Evolutionary conservation across 2,888 invertebrate genomes (phyloP).

Genomic region (Heteromurus nitidus): DNA sequence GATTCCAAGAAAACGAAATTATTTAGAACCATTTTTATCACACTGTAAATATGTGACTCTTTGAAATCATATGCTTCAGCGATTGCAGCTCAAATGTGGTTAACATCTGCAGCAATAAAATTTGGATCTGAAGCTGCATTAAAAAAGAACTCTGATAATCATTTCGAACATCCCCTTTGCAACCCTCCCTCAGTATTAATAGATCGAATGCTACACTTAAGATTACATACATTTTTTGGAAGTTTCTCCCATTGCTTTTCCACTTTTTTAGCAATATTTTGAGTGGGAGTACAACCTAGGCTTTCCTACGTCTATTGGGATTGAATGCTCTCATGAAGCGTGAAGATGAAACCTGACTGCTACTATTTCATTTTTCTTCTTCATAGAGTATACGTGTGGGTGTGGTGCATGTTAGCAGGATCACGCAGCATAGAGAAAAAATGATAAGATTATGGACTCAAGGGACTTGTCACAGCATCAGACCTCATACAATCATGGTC

Average conservation of each 20-base stretch:
- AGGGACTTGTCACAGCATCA: constrained; percentile 49
- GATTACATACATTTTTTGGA: neutral
- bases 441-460: constrained; percentile 16
- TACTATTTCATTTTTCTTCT: no score
- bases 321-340: neutral
- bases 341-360: neutral
- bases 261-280: neutral
- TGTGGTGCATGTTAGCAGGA: constrained; percentile 5
- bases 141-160: neutral
- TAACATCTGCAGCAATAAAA: neutral
- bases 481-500: constrained; percentile 28
- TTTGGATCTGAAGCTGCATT: no score
- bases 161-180: neutral
- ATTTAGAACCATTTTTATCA: no score
- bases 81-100: neutral
- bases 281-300: neutral
- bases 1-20: no score
- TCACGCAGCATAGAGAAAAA: neutral
- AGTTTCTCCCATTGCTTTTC: neutral
- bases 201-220: neutral
- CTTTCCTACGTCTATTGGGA: neutral
- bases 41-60: neutral
- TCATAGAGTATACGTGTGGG: no score
- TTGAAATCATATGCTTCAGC: neutral
- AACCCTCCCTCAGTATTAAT: no score